These are phyloP conservation scores for Mellilla xanthometata DNA, from an alignment of 2,888 invertebrate species.

Conservation along the genomic window DNA sequence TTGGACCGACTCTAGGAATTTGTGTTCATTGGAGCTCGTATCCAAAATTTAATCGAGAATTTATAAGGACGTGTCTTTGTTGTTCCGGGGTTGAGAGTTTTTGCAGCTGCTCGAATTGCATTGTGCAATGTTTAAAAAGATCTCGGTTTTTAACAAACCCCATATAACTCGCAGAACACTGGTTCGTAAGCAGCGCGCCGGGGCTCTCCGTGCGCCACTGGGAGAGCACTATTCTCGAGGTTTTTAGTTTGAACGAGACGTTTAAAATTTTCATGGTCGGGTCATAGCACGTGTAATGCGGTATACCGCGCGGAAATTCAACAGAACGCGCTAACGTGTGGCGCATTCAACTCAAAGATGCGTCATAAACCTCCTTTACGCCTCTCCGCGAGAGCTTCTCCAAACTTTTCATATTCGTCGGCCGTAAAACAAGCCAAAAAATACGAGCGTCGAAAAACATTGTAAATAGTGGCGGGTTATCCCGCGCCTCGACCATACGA, in stretches of 20 bases:
- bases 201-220: slow-evolving; percentile 36
- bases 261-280: slow-evolving; percentile 80
- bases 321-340: slow-evolving; percentile 69
- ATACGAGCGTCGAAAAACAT: slow-evolving; percentile 80
- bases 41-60: slow-evolving; percentile 80
- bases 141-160: slow-evolving; percentile 50
- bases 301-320: slow-evolving; percentile 67
- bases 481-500: slow-evolving; percentile 59
- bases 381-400: slow-evolving; percentile 72
- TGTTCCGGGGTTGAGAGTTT: slow-evolving; percentile 59
- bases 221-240: slow-evolving; percentile 41
- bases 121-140: slow-evolving; percentile 58
- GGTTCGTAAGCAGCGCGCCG: slow-evolving; percentile 38
- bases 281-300: slow-evolving; percentile 74
- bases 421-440: slow-evolving; percentile 79
- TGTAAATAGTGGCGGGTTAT: slow-evolving; percentile 76
- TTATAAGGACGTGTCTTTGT: slow-evolving; percentile 75
- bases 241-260: slow-evolving; percentile 64
- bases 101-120: slow-evolving; percentile 67
- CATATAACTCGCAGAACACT: slow-evolving; percentile 45
- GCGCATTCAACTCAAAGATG: slow-evolving; percentile 76
- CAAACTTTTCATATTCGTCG: slow-evolving; percentile 81
- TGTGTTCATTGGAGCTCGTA: slow-evolving; percentile 80
- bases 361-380: slow-evolving; percentile 81
- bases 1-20: slow-evolving; percentile 81